Conservation (phyloP, 1,140 invertebrate genomes). For the Nymphalis io region DNA sequence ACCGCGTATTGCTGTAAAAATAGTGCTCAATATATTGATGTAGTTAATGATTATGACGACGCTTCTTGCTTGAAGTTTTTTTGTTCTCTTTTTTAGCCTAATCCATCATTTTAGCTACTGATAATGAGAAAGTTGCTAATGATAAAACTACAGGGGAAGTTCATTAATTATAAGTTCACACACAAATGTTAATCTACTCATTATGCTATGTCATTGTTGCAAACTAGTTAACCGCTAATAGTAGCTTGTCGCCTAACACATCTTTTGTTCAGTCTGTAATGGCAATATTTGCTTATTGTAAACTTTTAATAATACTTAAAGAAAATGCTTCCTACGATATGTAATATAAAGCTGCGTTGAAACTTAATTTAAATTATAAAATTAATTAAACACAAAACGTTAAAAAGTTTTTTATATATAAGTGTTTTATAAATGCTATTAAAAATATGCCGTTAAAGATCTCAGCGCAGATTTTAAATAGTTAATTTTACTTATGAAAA, state of each 20-base stretch:
- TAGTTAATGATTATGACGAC: too few relatives aligned
- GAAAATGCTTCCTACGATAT: too few relatives aligned
- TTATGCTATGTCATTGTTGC: slow-evolving; percentile 18
- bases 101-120: not conserved
- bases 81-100: not conserved
- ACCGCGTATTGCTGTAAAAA: not conserved
- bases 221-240: slow-evolving; percentile 18
- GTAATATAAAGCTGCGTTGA: too few relatives aligned
- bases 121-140: slow-evolving; percentile 17
- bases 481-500: too few relatives aligned
- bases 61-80: too few relatives aligned
- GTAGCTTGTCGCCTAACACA: slow-evolving; percentile 4
- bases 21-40: not conserved
- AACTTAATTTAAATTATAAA: too few relatives aligned
- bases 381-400: too few relatives aligned
- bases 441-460: too few relatives aligned
- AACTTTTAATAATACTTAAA: not conserved
- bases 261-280: not conserved
- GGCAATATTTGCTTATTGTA: not conserved
- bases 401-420: too few relatives aligned
- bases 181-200: not conserved
- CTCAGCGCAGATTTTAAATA: too few relatives aligned
- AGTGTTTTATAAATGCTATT: too few relatives aligned
- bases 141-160: slow-evolving; percentile 11
- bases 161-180: slow-evolving; percentile 28